Percentiles rank a stretch among this genome's conserved stretches.
These are phyloP conservation scores for Muscicapa adusta DNA, from an alignment of 2,113 vertebrate genomes.

Conservation along the genomic window DNA sequence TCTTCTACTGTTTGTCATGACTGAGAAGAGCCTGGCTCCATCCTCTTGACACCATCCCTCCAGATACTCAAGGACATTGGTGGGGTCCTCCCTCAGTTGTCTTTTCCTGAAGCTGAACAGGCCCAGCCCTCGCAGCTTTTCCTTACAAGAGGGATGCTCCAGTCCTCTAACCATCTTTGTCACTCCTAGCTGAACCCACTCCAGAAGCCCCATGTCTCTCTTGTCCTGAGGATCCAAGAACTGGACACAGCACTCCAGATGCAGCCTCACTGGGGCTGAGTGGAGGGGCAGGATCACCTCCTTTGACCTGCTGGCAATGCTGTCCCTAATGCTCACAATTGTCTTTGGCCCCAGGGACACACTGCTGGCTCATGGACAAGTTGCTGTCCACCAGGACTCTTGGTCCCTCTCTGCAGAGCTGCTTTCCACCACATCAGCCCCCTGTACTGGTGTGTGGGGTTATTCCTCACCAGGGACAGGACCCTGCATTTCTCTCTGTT, in stretches of 20 bases:
- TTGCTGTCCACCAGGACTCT: background rate
- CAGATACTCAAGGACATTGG: background rate
- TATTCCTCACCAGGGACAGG: background rate
- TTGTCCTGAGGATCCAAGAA: background rate
- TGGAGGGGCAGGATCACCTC: background rate
- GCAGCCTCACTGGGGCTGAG: background rate
- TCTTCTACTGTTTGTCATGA: background rate
- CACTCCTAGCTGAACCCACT: rapidly evolving
- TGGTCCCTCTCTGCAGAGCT: background rate
- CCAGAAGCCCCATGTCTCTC: background rate
- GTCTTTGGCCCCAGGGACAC: background rate
- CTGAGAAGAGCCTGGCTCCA: background rate
- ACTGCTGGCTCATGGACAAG: background rate
- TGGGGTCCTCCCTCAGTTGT: background rate
- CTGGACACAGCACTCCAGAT: background rate
- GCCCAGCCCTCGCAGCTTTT: background rate
- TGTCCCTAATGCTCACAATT: background rate
- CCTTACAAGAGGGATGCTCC: background rate
- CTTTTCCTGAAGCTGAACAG: background rate
- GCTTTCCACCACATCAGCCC: background rate
- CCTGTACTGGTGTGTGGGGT: background rate
- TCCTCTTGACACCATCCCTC: background rate
- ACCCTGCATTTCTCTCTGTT: background rate
- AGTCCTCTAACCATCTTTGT: background rate
- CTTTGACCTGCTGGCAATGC: background rate